These are phyloP conservation scores for Vanessa tameamea DNA, from an alignment of 1,140 invertebrate genomes.

Conservation along the genomic window DNA sequence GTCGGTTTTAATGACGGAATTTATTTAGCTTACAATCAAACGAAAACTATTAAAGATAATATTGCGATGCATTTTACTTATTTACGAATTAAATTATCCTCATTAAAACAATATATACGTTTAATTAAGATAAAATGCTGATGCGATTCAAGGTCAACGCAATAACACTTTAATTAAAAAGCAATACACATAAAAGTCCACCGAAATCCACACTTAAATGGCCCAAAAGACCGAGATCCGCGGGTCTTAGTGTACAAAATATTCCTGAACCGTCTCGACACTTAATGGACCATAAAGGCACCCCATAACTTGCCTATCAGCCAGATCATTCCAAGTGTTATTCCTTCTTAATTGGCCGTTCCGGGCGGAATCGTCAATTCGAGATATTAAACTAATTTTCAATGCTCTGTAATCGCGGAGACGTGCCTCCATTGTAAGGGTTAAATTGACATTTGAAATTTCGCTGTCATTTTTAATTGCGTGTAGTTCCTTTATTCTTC, in stretches of 20 bases:
- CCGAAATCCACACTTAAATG: constrained; percentile 20
- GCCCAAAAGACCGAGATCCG: constrained; percentile 31
- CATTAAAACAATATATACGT: not conserved
- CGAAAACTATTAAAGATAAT: not conserved
- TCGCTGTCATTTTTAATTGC: constrained; percentile 41
- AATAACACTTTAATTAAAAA: constrained; percentile 15
- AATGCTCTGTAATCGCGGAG: constrained; percentile 71
- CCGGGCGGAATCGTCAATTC: constrained; percentile 70
- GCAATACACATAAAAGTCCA: constrained; percentile 9
- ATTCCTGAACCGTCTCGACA: constrained; percentile 55
- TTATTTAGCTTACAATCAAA: not conserved
- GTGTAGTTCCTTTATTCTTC: constrained; percentile 1
- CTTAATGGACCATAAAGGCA: constrained; percentile 73
- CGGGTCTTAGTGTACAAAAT: constrained; percentile 49
- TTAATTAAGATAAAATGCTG: constrained; percentile 2
- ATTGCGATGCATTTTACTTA: not conserved
- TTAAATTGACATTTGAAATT: constrained; percentile 36
- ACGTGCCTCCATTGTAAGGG: constrained; percentile 47
- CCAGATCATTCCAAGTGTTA: constrained; percentile 70
- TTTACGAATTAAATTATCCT: not conserved
- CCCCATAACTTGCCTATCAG: constrained; percentile 76
- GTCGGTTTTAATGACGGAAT: not conserved
- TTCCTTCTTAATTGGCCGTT: constrained; percentile 75
- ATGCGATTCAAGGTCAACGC: not conserved
- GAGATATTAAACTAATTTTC: constrained; percentile 79